Conservation (phyloP, 1,140 invertebrate genomes). For the Trichonephila clavipes region DNA sequence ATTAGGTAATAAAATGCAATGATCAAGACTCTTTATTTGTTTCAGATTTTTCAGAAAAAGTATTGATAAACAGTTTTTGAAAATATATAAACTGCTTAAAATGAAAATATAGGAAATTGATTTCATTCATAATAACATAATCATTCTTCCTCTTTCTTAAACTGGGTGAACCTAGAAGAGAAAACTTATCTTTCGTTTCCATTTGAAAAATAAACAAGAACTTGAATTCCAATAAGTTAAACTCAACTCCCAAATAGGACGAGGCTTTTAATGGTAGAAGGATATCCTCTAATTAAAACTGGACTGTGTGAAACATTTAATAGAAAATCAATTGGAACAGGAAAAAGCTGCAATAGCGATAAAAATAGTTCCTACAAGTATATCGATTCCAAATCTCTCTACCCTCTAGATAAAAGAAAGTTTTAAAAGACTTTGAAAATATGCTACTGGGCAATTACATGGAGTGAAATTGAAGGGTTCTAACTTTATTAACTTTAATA, state of each 20-base stretch:
- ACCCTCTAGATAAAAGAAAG: background rate
- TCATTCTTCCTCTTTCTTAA: no score
- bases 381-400: constrained; percentile 3
- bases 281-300: constrained; percentile 22
- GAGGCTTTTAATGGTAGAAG: background rate
- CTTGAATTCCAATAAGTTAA: background rate
- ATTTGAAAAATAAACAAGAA: background rate
- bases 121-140: no score
- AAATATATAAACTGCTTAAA: no score
- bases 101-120: no score
- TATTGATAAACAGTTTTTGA: no score
- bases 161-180: no score
- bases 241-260: background rate
- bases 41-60: no score
- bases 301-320: constrained; percentile 17
- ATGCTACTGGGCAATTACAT: background rate
- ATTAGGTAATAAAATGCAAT: no score
- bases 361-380: background rate
- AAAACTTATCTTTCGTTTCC: background rate
- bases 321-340: constrained; percentile 17
- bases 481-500: background rate
- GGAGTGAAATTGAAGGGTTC: background rate
- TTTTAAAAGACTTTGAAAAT: constrained; percentile 4
- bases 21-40: no score
- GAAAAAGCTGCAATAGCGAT: background rate